These are phyloP conservation scores for Muntiacus reevesi DNA, from an alignment of 2,113 vertebrate genomes.

Conservation along the genomic window DNA sequence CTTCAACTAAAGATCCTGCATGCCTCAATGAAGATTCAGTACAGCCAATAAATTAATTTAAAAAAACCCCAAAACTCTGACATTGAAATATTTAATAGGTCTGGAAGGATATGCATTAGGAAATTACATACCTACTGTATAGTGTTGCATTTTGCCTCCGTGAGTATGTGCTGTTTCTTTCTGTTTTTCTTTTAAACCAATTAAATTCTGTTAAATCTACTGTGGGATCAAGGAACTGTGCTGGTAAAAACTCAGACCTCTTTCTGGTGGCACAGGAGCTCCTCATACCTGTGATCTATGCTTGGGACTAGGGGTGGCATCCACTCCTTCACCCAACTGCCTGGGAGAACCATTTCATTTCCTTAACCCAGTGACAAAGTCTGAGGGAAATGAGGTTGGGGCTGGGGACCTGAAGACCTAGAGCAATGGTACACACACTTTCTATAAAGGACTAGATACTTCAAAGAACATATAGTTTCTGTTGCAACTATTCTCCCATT, in stretches of 20 bases:
- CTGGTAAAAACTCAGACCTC: background rate
- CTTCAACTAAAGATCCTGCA: background rate
- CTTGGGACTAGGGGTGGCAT: background rate
- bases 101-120: background rate
- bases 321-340: background rate
- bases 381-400: background rate
- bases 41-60: background rate
- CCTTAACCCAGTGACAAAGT: background rate
- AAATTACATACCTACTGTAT: background rate
- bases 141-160: background rate
- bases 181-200: background rate
- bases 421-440: background rate
- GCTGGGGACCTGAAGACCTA: background rate
- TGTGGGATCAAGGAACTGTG: background rate
- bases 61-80: background rate
- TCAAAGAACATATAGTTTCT: background rate
- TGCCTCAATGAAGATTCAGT: background rate
- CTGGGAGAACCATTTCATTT: background rate
- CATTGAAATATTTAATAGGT: background rate
- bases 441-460: background rate
- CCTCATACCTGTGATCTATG: background rate
- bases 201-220: background rate
- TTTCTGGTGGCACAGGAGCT: background rate
- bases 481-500: background rate
- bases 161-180: background rate